Base-by-base conservation (phyloP, 2,888 invertebrate genomes). In the Notodromas monacha region DNA sequence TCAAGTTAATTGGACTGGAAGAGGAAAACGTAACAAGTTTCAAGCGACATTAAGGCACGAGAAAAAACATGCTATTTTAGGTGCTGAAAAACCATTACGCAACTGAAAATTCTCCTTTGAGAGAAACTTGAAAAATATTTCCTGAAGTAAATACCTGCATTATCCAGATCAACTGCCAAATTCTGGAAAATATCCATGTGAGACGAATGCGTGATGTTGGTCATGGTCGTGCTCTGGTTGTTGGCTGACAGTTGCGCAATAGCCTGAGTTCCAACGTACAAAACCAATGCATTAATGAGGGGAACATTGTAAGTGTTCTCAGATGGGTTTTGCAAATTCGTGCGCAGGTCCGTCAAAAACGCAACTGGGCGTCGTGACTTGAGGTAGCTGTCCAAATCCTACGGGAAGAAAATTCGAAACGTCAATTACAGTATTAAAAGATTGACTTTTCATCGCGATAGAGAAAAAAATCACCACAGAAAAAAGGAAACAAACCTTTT, bases 171-270 rank as follows among this genome's bases (percentile, higher is more conserved):
- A 1, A 92, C 89, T 2, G 86, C 86, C 40, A 96, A 61, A 55
- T 89, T 92, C 55, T 96, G 92, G 61, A 96, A 96, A 40, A 99
- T 92, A 50, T 96, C 96, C 89, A 96, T 96, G 50, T 86, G 92
- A 1, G 92, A 73, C 16, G 86, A 84, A 48, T 92, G 89, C 2
- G 84, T 77, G 37, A 99, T 89, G n/a, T 86, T 89, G 28, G 77
- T 68, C 68, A 86, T 84, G 45, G 72, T 86, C 1, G 89, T 86
- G 2, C 76, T 69, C 41, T 70, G 68, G 29, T 76, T 72, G 50
- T 86, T 86, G 41, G 64, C 65, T 35, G 86, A 64, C 37, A 96
- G 81, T 45, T 69, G 64, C 3, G 66, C 61, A 41, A 96, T 92
- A 3, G 92, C 92, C 50, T 86, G 81, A 0, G 77, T 79, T 21